Conservation (phyloP, 2,888 invertebrate genomes). For the Neoaliturus tenellus region DNA sequence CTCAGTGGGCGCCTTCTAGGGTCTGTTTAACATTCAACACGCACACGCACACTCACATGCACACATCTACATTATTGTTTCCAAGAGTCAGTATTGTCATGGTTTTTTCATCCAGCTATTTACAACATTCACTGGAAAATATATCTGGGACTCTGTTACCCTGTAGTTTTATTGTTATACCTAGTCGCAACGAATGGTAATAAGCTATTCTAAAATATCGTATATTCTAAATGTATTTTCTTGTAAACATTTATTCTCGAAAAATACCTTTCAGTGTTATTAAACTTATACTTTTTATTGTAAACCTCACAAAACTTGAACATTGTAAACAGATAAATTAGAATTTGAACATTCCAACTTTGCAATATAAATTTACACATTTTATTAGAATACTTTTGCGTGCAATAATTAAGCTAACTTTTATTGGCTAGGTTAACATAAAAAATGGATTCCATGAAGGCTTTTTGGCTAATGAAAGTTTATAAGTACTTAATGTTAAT, state of each 20-base stretch:
- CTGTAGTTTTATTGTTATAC: conserved; percentile 33
- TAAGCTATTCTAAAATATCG: conserved; percentile 38
- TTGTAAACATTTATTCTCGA: background rate
- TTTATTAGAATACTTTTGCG: background rate
- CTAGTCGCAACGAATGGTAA: conserved; percentile 41
- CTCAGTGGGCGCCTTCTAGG: conserved; percentile 1
- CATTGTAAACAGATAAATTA: conserved; percentile 25
- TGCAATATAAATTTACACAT: background rate
- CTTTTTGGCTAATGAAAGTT: too few species aligned
- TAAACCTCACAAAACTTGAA: conserved; percentile 31
- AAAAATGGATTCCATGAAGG: too few species aligned
- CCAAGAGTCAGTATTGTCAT: conserved; percentile 40
- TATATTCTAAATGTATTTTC: background rate
- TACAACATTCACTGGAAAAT: conserved; percentile 35
- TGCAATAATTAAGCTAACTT: background rate
- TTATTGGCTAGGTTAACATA: background rate
- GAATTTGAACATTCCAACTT: background rate
- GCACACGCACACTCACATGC: background rate
- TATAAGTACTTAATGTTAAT: too few species aligned
- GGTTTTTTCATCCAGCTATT: background rate
- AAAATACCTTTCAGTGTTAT: conserved; percentile 8
- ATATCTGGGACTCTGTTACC: conserved; percentile 11
- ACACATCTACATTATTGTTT: conserved; percentile 42
- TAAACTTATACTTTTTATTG: background rate
- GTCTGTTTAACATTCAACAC: background rate